Evolutionary conservation across 2,113 vertebrate species (phyloP).

Genomic region (Arvicanthis niloticus): DNA sequence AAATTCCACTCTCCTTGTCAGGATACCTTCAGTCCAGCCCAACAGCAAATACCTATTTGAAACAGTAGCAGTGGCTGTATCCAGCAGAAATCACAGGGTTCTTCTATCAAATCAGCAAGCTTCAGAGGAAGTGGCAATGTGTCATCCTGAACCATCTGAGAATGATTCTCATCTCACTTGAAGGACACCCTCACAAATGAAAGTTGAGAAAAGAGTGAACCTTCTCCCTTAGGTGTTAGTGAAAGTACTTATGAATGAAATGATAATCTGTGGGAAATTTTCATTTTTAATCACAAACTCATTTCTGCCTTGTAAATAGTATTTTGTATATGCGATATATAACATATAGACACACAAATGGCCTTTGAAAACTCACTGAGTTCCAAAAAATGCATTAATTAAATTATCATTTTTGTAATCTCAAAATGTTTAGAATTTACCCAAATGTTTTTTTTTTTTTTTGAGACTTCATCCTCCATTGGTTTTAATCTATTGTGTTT

Average conservation of each 20-base stretch:
- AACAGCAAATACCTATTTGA: too few species aligned
- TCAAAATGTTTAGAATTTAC: not conserved
- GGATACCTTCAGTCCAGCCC: too few species aligned
- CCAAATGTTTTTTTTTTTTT: not conserved
- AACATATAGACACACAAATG: not conserved
- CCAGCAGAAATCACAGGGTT: too few species aligned
- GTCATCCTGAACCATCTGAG: not conserved
- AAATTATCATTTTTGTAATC: not conserved
- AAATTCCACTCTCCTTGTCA: too few species aligned
- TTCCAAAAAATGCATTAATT: not conserved
- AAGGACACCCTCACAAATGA: not conserved
- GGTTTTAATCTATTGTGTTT: not conserved
- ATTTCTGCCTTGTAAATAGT: not conserved
- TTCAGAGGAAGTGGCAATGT: too few species aligned
- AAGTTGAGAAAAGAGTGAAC: not conserved
- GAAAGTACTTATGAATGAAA: not conserved
- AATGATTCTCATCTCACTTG: not conserved
- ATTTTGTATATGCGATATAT: not conserved
- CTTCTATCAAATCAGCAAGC: too few species aligned
- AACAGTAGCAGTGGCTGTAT: too few species aligned
- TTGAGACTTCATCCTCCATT: not conserved
- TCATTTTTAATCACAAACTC: not conserved
- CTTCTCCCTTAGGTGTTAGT: not conserved
- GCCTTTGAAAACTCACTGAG: not conserved
- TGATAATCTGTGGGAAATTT: not conserved